Evolutionary conservation across 2,797 vertebrate species (phyloP).

Genomic region (Poeciliopsis turneri): DNA sequence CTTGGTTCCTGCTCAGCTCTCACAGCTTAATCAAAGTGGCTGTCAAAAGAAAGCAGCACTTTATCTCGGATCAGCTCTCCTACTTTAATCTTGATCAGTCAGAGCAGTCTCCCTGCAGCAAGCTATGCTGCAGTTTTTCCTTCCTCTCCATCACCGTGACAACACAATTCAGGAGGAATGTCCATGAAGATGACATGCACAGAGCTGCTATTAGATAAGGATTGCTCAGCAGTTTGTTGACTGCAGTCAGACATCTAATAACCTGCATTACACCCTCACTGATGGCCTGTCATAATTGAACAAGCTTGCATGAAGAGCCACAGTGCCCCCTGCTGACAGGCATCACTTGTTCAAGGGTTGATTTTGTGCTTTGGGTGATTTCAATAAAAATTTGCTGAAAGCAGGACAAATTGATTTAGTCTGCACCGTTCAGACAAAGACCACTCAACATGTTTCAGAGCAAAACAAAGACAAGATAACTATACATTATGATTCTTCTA

Average conservation of each 20-base stretch:
- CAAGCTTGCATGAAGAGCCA: conserved; percentile 32
- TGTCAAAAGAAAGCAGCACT: neutral
- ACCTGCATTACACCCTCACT: conserved; percentile 10
- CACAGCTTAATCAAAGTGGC: neutral
- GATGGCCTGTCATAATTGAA: neutral
- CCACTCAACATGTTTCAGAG: neutral
- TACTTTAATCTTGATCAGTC: neutral
- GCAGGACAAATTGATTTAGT: neutral
- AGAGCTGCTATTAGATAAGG: conserved; percentile 20
- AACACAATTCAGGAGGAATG: neutral
- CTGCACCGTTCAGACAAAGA: neutral
- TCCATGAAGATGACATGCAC: neutral
- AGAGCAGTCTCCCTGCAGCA: neutral
- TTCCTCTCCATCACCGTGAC: neutral
- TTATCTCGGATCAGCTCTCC: neutral
- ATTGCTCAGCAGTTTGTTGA: conserved; percentile 39
- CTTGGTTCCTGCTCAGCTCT: neutral
- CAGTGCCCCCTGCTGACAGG: conserved; percentile 59
- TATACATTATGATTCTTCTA: neutral
- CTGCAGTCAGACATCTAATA: conserved; percentile 42
- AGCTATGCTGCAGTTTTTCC: neutral
- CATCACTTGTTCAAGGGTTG: neutral
- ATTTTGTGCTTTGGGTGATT: neutral
- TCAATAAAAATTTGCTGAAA: neutral
- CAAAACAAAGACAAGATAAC: neutral